Evolutionary conservation across 2,888 invertebrate species (phyloP).

Genomic region (Sminthurides aquaticus): DNA sequence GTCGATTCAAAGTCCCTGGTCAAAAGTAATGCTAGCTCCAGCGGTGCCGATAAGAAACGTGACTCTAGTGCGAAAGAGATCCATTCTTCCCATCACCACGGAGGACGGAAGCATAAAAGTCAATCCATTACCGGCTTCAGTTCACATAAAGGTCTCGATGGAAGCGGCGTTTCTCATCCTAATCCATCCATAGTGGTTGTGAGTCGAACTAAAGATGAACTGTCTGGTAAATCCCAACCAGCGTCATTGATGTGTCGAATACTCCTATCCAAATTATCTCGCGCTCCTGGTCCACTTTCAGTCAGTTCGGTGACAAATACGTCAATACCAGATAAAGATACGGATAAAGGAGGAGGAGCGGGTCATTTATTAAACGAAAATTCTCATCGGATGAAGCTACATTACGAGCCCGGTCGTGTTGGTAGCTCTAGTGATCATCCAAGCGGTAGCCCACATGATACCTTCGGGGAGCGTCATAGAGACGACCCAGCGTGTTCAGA

Average conservation of each 20-base stretch:
- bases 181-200: slow-evolving; percentile 9
- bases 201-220: slow-evolving; percentile 27
- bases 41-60: slow-evolving; percentile 14
- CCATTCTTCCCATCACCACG: slow-evolving; percentile 15
- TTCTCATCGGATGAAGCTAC: slow-evolving; percentile 30
- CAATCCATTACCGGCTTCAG: slow-evolving; percentile 11
- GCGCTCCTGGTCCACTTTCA: slow-evolving; percentile 25
- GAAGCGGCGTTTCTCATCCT: slow-evolving; percentile 1
- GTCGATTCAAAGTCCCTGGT: slow-evolving; percentile 20
- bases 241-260: slow-evolving; percentile 36
- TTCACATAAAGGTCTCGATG: slow-evolving; percentile 5
- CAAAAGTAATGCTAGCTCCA: slow-evolving; percentile 22
- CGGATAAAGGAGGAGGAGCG: too few species aligned
- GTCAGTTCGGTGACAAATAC: slow-evolving; percentile 28
- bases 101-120: slow-evolving; percentile 14
- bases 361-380: slow-evolving; percentile 21
- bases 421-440: slow-evolving; percentile 42
- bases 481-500: slow-evolving; percentile 34
- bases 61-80: slow-evolving; percentile 12
- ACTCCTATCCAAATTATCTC: slow-evolving; percentile 30
- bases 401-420: slow-evolving; percentile 38
- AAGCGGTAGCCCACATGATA: slow-evolving; percentile 26
- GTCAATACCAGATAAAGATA: slow-evolving; percentile 23
- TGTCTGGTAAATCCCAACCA: slow-evolving; percentile 18
- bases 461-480: slow-evolving; percentile 5